phyloP scores from a whole-genome alignment of 2,888 invertebrate genomes.

The Allophyes oxyacanthae region DNA sequence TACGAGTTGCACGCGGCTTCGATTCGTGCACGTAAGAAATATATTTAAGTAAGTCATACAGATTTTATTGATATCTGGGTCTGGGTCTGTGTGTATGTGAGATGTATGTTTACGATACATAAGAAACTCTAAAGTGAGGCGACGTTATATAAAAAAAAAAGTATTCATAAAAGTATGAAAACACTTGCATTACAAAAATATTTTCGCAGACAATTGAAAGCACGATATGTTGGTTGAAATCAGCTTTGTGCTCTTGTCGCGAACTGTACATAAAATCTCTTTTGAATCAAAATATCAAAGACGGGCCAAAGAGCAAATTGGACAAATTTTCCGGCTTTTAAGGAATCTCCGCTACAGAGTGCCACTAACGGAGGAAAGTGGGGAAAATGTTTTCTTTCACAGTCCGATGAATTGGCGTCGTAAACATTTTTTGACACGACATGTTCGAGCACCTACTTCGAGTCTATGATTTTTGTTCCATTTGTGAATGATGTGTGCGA shows the following conservation, averaged over 20 bases:
- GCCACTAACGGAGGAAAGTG: slow-evolving; percentile 62
- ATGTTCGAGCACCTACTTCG: too few species aligned
- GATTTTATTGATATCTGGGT: too few species aligned
- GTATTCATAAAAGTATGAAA: slow-evolving; percentile 1
- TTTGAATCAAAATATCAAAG: slow-evolving; percentile 76
- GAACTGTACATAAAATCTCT: slow-evolving; percentile 64
- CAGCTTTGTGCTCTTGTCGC: slow-evolving; percentile 62
- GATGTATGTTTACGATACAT: too few species aligned
- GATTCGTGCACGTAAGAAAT: too few species aligned
- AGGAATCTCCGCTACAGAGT: slow-evolving; percentile 64
- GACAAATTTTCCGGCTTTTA: slow-evolving; percentile 80
- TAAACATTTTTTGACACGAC: slow-evolving; percentile 52
- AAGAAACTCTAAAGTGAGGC: too few species aligned
- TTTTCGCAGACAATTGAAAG: slow-evolving; percentile 44
- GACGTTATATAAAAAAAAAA: too few species aligned
- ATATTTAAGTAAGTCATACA: too few species aligned
- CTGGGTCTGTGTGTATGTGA: too few species aligned
- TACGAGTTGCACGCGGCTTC: too few species aligned
- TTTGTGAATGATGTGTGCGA: slow-evolving; percentile 20
- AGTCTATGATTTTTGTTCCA: slow-evolving; percentile 28
- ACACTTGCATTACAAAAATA: slow-evolving; percentile 20
- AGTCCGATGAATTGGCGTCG: slow-evolving; percentile 48
- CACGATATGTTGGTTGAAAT: slow-evolving; percentile 52
- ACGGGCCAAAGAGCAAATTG: slow-evolving; percentile 70
- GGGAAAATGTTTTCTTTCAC: slow-evolving; percentile 66